Percentiles rank a stretch among this genome's conserved stretches.
phyloP scores from a whole-genome alignment of 2,113 vertebrate genomes.

The Hippocampus barbouri region DNA sequence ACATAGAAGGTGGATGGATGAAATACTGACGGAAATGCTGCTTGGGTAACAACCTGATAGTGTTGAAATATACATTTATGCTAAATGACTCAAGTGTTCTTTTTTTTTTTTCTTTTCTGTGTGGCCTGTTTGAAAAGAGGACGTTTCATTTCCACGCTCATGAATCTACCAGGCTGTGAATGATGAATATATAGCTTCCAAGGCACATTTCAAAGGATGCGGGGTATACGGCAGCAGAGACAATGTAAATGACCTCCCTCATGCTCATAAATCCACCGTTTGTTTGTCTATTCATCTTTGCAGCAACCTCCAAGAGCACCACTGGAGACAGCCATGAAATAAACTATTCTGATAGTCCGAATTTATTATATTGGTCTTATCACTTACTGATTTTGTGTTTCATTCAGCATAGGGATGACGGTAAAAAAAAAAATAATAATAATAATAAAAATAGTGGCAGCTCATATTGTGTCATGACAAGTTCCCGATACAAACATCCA shows the following conservation, averaged over 20 bases:
- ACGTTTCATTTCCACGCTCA: background rate
- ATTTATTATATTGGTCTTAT: background rate
- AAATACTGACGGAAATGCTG: background rate
- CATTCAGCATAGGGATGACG: background rate
- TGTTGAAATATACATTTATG: conserved; percentile 1
- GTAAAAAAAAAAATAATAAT: background rate
- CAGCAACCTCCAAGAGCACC: background rate
- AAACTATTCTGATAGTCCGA: background rate
- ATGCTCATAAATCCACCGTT: background rate
- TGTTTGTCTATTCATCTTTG: conserved; percentile 6
- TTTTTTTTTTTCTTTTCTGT: conserved; percentile 3
- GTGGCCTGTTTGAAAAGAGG: background rate
- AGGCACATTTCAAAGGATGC: conserved; percentile 2
- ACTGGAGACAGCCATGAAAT: background rate
- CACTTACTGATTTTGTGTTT: conserved; percentile 1
- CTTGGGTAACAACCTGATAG: background rate
- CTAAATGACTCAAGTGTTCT: background rate
- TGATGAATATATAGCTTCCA: conserved; percentile 7
- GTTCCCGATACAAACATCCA: too few relatives aligned
- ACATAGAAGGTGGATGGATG: background rate
- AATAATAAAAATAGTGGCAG: background rate
- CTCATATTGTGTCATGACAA: background rate
- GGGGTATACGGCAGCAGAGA: background rate
- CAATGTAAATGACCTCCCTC: background rate
- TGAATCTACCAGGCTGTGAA: conserved; percentile 7